Base-by-base conservation (phyloP, 2,113 vertebrate species). In the Smithornis capensis region DNA sequence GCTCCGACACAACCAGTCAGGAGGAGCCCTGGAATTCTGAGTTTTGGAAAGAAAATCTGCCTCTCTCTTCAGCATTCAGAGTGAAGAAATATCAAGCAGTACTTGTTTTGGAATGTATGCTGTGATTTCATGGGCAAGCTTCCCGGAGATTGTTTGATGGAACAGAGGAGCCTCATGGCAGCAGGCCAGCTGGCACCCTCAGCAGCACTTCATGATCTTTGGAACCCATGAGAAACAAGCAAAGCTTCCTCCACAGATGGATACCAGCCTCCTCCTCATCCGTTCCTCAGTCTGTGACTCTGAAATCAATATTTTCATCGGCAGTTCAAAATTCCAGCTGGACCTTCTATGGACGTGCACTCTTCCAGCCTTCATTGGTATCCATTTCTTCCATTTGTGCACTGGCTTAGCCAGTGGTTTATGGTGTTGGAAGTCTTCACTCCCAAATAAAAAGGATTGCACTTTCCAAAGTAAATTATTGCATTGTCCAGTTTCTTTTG, bases 171-270 rank as follows among this genome's bases (percentile, higher is more conserved):
- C 40, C 70, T 92, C 1, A 2, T 90, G 92, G 96, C 90, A 96
- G n/a, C 40, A 38, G 47, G 81, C 92, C 96, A 94, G 79, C 79
- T 96, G 96, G 95, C 93, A 88, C 9, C 28, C 37, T 55, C 22
- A 12, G 35, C 57, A 88, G 87, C 88, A 93, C 92, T 40, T 78
- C 55, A 0, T 94, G 96, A 57, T 96, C 95, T 74, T 68, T 93
- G 84, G 68, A 91, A 44, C 62, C 82, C 74, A 57, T 60, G 62
- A 68, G 81, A 87, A 94, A 60, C 70, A 92, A 71, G 94, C 82
- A 92, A 65, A 75, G 85, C 90, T 94, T 96, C 96, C 92, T 95
- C 87, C 87, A 87, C 96, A 96, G 92, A 94, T 96, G 95, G 90
- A 74, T 89, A 6, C 35, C 92, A 85, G 57, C 95, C 77, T 91